Evolutionary conservation across 2,797 vertebrate genomes (phyloP).

Genomic region (Varecia variegata): DNA sequence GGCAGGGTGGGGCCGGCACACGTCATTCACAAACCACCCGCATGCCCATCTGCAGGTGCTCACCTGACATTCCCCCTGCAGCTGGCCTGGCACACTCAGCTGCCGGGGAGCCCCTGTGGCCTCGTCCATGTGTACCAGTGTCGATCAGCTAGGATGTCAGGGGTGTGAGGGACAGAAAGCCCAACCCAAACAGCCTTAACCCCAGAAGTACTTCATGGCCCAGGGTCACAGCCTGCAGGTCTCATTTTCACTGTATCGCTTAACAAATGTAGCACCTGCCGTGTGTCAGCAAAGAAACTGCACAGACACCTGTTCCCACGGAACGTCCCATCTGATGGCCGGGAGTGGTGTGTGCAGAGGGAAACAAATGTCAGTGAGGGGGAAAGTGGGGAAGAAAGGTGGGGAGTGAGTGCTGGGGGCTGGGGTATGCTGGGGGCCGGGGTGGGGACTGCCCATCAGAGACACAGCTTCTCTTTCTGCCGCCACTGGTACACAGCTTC

Average conservation of each 20-base stretch:
- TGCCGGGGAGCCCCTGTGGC: fast-evolving
- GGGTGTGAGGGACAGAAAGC: neutral
- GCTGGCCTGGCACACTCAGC: neutral
- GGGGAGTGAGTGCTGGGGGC: neutral
- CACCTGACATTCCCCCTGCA: too few relatives aligned
- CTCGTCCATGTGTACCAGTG: fast-evolving
- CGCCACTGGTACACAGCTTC: fast-evolving
- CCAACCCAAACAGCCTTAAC: too few relatives aligned
- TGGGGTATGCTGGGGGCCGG: fast-evolving
- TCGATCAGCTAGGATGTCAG: fast-evolving
- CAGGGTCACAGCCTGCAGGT: neutral
- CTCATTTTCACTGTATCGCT: neutral
- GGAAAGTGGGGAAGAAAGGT: neutral
- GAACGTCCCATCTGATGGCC: fast-evolving
- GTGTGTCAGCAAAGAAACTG: neutral
- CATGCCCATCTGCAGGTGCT: fast-evolving
- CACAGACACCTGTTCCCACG: too few relatives aligned
- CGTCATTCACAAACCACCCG: neutral
- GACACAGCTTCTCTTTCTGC: neutral
- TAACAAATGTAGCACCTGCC: neutral
- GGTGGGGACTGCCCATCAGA: neutral
- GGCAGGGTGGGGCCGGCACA: neutral
- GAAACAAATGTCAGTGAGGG: neutral
- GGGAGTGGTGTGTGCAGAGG: neutral
- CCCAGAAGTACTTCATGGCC: fast-evolving